Conservation (phyloP, 2,888 invertebrate species). For the Neocrepidodera transversa region DNA sequence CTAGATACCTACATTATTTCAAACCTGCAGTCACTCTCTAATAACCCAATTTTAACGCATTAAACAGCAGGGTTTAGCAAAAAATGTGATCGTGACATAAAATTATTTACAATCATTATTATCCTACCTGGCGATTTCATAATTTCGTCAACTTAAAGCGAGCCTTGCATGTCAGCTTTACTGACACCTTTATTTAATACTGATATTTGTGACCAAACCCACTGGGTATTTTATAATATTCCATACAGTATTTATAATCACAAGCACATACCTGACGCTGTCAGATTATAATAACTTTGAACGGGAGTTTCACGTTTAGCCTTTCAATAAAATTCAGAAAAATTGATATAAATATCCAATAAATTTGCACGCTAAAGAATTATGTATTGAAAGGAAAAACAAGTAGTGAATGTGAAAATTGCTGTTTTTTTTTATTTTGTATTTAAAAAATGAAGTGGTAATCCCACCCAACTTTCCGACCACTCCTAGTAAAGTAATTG, state of each 20-base stretch:
- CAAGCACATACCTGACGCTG: neutral
- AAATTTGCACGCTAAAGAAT: no score
- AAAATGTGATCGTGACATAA: constrained; percentile 24
- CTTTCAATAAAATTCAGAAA: no score
- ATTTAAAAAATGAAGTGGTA: no score
- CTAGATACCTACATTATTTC: constrained; percentile 8
- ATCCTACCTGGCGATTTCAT: constrained; percentile 21
- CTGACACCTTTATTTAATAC: constrained; percentile 40
- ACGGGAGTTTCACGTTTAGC: no score
- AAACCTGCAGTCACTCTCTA: constrained; percentile 18
- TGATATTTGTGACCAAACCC: constrained; percentile 40
- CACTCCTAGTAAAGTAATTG: no score
- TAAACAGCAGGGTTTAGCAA: constrained; percentile 14
- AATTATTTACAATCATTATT: constrained; percentile 28
- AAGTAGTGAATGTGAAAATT: no score
- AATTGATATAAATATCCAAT: no score
- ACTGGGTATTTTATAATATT: constrained; percentile 30
- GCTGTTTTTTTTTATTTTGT: no score
- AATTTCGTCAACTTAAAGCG: constrained; percentile 27
- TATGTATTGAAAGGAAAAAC: no score
- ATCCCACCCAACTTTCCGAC: no score
- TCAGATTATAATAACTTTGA: neutral
- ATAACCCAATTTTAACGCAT: constrained; percentile 26
- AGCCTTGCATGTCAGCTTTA: constrained; percentile 28
- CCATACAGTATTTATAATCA: neutral